phyloP scores from a whole-genome alignment of 2,888 invertebrate species.

The Drosophila pseudotalamancana region DNA sequence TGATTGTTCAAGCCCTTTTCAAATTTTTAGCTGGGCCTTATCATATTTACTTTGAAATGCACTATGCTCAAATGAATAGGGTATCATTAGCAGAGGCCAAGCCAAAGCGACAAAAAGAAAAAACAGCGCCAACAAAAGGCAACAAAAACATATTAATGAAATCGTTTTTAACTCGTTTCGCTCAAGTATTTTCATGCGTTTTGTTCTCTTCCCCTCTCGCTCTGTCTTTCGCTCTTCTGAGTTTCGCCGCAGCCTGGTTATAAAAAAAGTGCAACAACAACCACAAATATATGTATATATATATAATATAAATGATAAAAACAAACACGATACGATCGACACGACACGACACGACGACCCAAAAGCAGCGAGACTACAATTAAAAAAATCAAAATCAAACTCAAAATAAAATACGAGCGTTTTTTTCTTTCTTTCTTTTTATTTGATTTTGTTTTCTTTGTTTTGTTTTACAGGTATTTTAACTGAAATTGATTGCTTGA shows the following conservation, averaged over 20 bases:
- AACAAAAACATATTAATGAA: conserved; percentile 74
- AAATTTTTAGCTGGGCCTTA: neutral
- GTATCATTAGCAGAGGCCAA: conserved; percentile 33
- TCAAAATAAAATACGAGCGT: conserved; percentile 25
- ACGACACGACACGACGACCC: conserved; percentile 39
- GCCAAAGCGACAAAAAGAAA: conserved; percentile 37
- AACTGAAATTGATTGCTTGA: conserved; percentile 9
- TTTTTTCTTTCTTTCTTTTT: neutral
- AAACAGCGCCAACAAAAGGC: conserved; percentile 46
- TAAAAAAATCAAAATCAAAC: conserved; percentile 48
- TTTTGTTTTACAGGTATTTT: conserved; percentile 25
- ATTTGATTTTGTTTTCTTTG: neutral
- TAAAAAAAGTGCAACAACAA: conserved; percentile 75
- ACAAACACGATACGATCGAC: conserved; percentile 66
- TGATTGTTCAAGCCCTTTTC: neutral
- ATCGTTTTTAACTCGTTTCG: conserved; percentile 79
- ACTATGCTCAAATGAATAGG: conserved; percentile 10
- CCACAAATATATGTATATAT: conserved; percentile 29
- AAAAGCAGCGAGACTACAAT: conserved; percentile 30
- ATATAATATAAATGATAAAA: conserved; percentile 57
- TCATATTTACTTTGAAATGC: neutral
- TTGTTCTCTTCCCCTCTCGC: conserved; percentile 22
- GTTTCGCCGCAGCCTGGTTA: conserved; percentile 50
- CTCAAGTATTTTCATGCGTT: conserved; percentile 71
- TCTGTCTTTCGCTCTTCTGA: conserved; percentile 6